Conservation (phyloP, 2,888 invertebrate species). For the Lucinisca nassula region DNA sequence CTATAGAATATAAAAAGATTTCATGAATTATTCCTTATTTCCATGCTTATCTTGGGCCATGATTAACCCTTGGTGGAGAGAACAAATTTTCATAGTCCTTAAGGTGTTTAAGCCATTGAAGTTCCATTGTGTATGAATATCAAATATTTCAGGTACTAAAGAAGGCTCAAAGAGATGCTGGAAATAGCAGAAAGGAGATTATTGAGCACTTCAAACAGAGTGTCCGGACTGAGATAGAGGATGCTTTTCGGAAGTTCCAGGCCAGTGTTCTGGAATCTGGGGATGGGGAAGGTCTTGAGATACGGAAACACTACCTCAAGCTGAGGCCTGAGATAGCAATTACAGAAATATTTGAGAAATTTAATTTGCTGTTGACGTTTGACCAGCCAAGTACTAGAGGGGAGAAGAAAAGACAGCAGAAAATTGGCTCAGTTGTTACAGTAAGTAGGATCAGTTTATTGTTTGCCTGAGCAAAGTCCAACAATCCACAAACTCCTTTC, state of each 20-base stretch:
- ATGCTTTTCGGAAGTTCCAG: conserved; percentile 76
- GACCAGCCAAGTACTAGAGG: not conserved
- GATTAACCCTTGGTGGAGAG: too few species aligned
- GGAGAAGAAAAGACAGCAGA: not conserved
- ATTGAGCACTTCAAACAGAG: conserved; percentile 72
- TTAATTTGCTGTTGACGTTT: conserved; percentile 58
- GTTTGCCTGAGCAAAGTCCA: too few species aligned
- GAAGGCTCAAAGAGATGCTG: conserved; percentile 84
- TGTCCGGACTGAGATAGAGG: conserved; percentile 75
- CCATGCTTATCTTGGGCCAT: too few species aligned
- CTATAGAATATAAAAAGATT: too few species aligned
- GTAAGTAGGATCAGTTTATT: too few species aligned
- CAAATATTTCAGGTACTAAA: conserved; percentile 84
- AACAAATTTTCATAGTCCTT: too few species aligned
- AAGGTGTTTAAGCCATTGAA: too few species aligned
- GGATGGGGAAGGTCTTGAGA: conserved; percentile 65
- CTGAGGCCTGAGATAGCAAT: conserved; percentile 78
- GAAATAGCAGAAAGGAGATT: conserved; percentile 64
- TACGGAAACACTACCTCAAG: conserved; percentile 79
- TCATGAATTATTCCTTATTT: too few species aligned
- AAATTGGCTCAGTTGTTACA: not conserved
- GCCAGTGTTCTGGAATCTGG: conserved; percentile 73
- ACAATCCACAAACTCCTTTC: too few species aligned
- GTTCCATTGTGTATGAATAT: too few species aligned
- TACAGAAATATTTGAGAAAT: conserved; percentile 78